Percentiles rank a stretch among this genome's conserved stretches.
phyloP scores from a whole-genome alignment of 1,140 invertebrate genomes.

The Macrostomum lignano region DNA sequence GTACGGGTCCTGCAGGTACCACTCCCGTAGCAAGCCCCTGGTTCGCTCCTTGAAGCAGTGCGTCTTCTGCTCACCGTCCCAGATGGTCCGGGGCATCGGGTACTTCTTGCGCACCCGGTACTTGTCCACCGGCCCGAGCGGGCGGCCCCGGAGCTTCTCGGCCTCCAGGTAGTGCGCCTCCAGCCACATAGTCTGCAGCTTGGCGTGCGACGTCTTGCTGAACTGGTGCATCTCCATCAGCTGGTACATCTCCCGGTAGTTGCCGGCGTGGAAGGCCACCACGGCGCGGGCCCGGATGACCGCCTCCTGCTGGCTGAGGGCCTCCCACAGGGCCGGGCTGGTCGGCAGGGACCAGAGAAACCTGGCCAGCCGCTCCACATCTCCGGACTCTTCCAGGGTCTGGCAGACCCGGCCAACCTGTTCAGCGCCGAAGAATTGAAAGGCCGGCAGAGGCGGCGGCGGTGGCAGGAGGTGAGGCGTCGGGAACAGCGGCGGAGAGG shows the following conservation, averaged over 20 bases:
- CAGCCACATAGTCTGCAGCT: conserved; percentile 72
- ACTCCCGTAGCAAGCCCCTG: conserved; percentile 64
- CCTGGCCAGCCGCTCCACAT: conserved; percentile 69
- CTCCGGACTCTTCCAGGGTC: conserved; percentile 82
- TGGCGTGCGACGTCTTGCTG: conserved; percentile 75
- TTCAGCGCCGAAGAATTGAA: too few species aligned
- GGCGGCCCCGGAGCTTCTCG: conserved; percentile 67
- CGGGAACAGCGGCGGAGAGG: too few species aligned
- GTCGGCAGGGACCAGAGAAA: conserved; percentile 67
- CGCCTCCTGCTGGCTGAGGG: conserved; percentile 7
- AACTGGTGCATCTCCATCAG: conserved; percentile 61
- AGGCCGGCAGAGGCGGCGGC: too few species aligned
- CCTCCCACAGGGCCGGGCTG: conserved; percentile 24
- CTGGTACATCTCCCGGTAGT: conserved; percentile 39
- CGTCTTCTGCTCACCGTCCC: conserved; percentile 99
- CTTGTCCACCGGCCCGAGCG: conserved; percentile 90
- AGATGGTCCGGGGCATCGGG: conserved; percentile 80
- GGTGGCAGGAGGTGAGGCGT: too few species aligned
- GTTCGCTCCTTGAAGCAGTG: conserved; percentile 98
- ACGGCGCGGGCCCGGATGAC: conserved; percentile 46
- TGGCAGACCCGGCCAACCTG: conserved; percentile 94
- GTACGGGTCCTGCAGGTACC: conserved; percentile 96
- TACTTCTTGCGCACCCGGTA: conserved; percentile 94
- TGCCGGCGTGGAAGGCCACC: conserved; percentile 66
- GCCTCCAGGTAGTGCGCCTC: conserved; percentile 96